A percentile compares a stretch with the other conserved stretches of the same genome.
Evolutionary conservation across 2,888 invertebrate species (phyloP).

Genomic region (Bombylius discolor): DNA sequence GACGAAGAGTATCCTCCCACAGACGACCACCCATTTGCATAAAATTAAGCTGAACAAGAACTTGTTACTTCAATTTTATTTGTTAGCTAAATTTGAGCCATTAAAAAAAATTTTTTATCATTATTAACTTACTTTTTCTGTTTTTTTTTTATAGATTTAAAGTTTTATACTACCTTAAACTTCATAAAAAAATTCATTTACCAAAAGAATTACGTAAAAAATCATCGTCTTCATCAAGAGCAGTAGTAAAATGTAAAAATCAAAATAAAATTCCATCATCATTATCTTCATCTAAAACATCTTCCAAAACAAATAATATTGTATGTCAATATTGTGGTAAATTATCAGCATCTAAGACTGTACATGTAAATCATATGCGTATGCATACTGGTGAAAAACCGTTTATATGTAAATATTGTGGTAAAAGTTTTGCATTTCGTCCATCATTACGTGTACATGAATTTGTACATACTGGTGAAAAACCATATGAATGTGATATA

Average conservation of each 20-base stretch:
- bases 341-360: constrained; percentile 6
- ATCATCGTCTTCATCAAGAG: not conserved
- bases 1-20: too few relatives aligned
- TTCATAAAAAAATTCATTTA: constrained; percentile 13
- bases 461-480: constrained; percentile 15
- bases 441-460: constrained; percentile 13
- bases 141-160: constrained; percentile 9
- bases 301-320: not conserved
- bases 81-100: too few relatives aligned
- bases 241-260: not conserved
- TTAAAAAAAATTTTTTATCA: not conserved
- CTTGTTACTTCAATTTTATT: too few relatives aligned
- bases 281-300: not conserved
- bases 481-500: constrained; percentile 12
- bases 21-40: too few relatives aligned
- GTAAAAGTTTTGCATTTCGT: constrained; percentile 12
- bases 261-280: not conserved
- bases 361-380: constrained; percentile 12
- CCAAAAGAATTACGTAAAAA: constrained; percentile 8
- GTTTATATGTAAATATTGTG: constrained; percentile 12
- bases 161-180: constrained; percentile 11
- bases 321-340: constrained; percentile 12
- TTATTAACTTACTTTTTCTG: not conserved
- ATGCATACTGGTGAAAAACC: constrained; percentile 14
- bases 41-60: too few relatives aligned